These are phyloP conservation scores for Drosophila monieri DNA, from an alignment of 2,888 invertebrate species.

Conservation along the genomic window DNA sequence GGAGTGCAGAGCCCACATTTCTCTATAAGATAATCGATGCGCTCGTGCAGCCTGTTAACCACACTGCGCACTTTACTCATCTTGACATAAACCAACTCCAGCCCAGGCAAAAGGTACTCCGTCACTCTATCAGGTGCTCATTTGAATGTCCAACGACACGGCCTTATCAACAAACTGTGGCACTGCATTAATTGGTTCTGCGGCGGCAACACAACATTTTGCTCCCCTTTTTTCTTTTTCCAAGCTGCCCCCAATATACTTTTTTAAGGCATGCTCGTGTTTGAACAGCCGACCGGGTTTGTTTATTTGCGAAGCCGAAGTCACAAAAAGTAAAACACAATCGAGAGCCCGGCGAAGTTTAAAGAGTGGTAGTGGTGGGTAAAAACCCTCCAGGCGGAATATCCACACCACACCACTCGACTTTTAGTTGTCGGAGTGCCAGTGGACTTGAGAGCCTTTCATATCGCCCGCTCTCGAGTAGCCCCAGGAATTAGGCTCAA, in stretches of 20 bases:
- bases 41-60: constrained; percentile 73
- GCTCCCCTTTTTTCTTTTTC: constrained; percentile 31
- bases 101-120: constrained; percentile 15
- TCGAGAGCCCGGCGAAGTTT: constrained; percentile 14
- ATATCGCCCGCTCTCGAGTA: neutral
- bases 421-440: constrained; percentile 16
- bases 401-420: constrained; percentile 39
- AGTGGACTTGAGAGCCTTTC: constrained; percentile 12
- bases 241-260: constrained; percentile 40
- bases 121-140: constrained; percentile 17
- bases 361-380: constrained; percentile 24
- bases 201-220: constrained; percentile 38
- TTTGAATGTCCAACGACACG: constrained; percentile 15
- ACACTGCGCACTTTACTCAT: constrained; percentile 59
- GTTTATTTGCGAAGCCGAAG: constrained; percentile 51
- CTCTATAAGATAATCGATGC: constrained; percentile 65
- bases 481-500: constrained; percentile 8
- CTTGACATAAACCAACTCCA: constrained; percentile 44
- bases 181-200: constrained; percentile 73
- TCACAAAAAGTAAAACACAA: constrained; percentile 2
- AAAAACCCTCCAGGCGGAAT: constrained; percentile 28
- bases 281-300: constrained; percentile 66
- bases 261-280: constrained; percentile 48
- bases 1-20: constrained; percentile 58
- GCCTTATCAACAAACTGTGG: constrained; percentile 63